A percentile compares a stretch with the other conserved stretches of the same genome.
These are phyloP conservation scores for Pipistrellus nathusii DNA, from an alignment of 2,797 vertebrate species.

Conservation along the genomic window DNA sequence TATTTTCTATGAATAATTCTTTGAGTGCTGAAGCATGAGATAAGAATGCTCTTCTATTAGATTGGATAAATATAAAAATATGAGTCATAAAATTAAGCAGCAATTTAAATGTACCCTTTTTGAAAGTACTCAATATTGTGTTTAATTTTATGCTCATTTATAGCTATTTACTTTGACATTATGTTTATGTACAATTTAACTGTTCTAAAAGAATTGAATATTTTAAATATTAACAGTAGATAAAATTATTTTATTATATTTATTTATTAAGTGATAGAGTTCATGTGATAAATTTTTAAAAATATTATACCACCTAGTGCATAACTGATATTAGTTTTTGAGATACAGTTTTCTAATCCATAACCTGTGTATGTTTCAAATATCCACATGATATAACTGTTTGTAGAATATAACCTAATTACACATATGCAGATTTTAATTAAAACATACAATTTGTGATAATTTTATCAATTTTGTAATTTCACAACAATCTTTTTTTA, in stretches of 20 bases:
- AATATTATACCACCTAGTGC: neutral
- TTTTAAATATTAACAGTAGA: neutral
- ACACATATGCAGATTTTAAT: neutral
- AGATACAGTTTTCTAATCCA: neutral
- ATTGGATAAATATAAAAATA: neutral
- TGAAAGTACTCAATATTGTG: neutral
- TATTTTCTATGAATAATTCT: constrained; percentile 20
- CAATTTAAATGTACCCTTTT: neutral
- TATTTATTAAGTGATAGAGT: neutral
- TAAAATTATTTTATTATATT: neutral
- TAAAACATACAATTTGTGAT: neutral
- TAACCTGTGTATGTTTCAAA: neutral
- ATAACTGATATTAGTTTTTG: neutral
- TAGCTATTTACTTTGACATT: neutral
- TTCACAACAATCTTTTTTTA: constrained; percentile 1
- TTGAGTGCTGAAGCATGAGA: neutral
- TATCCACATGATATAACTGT: neutral
- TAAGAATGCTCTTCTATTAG: neutral
- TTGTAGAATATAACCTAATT: neutral
- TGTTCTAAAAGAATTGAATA: neutral
- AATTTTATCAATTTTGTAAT: neutral
- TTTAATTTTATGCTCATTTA: neutral
- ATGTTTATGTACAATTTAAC: neutral
- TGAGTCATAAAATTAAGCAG: neutral
- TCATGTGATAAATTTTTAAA: neutral